Conservation (phyloP, 2,888 invertebrate species). For the Nomada fabriciana region DNA sequence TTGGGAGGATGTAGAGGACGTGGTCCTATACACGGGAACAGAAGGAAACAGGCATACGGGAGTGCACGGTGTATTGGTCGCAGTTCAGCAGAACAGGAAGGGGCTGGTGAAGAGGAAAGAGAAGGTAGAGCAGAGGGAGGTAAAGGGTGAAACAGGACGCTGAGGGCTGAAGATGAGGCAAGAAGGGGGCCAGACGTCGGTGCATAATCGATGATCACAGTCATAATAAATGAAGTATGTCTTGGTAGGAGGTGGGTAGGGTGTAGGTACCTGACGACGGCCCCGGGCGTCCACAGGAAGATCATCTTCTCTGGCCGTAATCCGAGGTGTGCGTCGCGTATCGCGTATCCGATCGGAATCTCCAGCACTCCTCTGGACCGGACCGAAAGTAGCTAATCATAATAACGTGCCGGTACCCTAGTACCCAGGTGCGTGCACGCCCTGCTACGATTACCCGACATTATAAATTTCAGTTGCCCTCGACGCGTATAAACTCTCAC, state of each 20-base stretch:
- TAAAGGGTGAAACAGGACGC: conserved; percentile 44
- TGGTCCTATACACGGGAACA: no score
- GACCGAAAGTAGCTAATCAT: conserved; percentile 83
- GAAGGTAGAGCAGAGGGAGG: conserved; percentile 39
- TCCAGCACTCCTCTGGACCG: conserved; percentile 77
- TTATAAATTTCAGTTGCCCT: conserved; percentile 81
- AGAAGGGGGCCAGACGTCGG: conserved; percentile 74
- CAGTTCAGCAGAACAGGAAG: background rate
- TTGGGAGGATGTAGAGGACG: conserved; percentile 24
- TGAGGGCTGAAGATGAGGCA: conserved; percentile 28
- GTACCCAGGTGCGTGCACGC: conserved; percentile 81
- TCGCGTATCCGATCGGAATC: conserved; percentile 84
- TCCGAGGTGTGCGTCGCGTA: conserved; percentile 83
- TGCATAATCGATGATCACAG: conserved; percentile 84
- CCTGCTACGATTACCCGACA: conserved; percentile 78
- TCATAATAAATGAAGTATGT: conserved; percentile 84
- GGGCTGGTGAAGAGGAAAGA: conserved; percentile 8
- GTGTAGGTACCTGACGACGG: conserved; percentile 82
- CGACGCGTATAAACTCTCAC: conserved; percentile 67
- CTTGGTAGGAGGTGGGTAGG: conserved; percentile 78
- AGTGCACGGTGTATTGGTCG: background rate
- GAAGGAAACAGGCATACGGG: background rate
- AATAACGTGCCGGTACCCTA: conserved; percentile 80
- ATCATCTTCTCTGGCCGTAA: conserved; percentile 81
- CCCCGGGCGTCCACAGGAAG: conserved; percentile 80